Evolutionary conservation across 2,113 vertebrate species (phyloP).

Genomic region (Ia io): DNA sequence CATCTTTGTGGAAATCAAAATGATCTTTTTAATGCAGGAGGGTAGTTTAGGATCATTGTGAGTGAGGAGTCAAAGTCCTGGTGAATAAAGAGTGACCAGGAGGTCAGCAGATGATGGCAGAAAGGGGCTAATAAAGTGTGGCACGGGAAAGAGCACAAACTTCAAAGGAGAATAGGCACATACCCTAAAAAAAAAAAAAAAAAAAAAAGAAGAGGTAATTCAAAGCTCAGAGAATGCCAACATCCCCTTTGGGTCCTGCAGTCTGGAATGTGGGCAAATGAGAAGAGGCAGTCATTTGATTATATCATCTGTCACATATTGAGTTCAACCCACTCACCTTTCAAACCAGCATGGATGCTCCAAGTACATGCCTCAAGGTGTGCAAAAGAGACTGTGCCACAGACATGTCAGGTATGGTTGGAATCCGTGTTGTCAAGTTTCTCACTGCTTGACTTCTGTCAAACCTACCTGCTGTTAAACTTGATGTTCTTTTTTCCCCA

Average conservation of each 20-base stretch:
- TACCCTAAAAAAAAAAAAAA: background rate
- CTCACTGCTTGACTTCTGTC: background rate
- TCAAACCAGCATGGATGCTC: background rate
- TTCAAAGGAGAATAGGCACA: background rate
- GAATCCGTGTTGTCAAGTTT: background rate
- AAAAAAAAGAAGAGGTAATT: background rate
- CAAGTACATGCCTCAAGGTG: background rate
- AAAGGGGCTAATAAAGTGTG: background rate
- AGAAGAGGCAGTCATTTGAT: background rate
- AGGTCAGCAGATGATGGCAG: background rate
- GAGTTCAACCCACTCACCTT: background rate
- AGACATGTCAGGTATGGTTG: background rate
- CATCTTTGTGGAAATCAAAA: background rate
- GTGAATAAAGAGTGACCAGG: background rate
- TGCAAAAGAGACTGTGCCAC: background rate
- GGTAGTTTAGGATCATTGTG: background rate
- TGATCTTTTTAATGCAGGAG: background rate
- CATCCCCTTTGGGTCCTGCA: background rate
- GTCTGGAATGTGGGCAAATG: background rate
- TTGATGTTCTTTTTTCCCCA: background rate
- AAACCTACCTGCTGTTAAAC: background rate
- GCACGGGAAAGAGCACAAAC: background rate
- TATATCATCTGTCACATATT: background rate
- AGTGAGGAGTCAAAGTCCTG: background rate
- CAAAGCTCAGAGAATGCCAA: background rate